phyloP scores from a whole-genome alignment of 30 jellyfish, hydroid and myxozoan genomes.

The Hydractinia echinata region DNA sequence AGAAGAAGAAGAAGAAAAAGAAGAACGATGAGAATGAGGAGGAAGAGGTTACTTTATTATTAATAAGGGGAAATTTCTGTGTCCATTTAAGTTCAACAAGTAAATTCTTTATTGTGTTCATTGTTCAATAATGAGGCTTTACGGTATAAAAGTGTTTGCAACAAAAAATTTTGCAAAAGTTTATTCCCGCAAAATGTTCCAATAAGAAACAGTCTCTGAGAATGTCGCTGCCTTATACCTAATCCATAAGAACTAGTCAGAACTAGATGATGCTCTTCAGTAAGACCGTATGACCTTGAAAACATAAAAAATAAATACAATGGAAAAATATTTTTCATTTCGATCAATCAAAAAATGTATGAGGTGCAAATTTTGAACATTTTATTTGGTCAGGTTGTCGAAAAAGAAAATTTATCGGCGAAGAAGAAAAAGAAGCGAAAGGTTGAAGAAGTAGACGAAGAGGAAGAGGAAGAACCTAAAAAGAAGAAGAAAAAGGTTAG shows the following conservation, averaged over 20 bases:
- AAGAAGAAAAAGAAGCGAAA: slow-evolving; percentile 64
- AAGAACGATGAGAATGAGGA: slow-evolving; percentile 37
- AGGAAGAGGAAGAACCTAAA: slow-evolving; percentile 32
- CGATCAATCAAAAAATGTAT: neutral
- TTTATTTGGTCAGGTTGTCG: slow-evolving; percentile 37
- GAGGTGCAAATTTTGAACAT: neutral
- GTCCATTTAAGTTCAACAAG: neutral
- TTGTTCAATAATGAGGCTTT: too few species aligned
- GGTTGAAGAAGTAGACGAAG: slow-evolving; percentile 37
- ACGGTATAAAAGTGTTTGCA: neutral
- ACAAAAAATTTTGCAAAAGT: neutral
- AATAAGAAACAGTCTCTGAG: too few species aligned
- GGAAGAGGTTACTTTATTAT: slow-evolving; percentile 11
- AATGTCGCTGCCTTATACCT: too few species aligned
- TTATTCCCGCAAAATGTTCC: neutral
- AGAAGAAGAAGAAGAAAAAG: slow-evolving; percentile 80
- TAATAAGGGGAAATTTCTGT: neutral
- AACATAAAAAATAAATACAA: too few species aligned
- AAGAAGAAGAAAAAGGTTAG: slow-evolving; percentile 50
- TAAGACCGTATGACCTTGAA: too few species aligned
- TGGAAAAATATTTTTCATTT: neutral
- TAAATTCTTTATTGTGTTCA: neutral
- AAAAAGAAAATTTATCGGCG: slow-evolving; percentile 32
- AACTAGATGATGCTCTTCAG: too few species aligned
- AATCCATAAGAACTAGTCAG: too few species aligned